Evolutionary conservation across 2,888 invertebrate species (phyloP).

Genomic region (Dione juno): DNA sequence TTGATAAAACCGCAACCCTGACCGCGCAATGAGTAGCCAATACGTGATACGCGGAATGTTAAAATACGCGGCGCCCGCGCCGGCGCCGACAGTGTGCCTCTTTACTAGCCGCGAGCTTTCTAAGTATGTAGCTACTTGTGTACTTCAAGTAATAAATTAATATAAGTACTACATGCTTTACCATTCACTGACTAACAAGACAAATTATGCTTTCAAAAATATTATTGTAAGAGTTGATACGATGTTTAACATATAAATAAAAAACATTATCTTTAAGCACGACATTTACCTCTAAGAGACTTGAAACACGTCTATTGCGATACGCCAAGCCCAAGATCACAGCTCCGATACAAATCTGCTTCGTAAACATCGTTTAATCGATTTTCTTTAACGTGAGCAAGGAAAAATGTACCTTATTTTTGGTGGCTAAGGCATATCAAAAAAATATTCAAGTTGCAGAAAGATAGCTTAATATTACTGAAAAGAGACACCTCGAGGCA

Average conservation of each 20-base stretch:
- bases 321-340: conserved; percentile 59
- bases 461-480: conserved; percentile 46
- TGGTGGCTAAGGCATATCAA: conserved; percentile 45
- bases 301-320: conserved; percentile 42
- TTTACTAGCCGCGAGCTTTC: conserved; percentile 40
- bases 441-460: not conserved
- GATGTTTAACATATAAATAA: not conserved
- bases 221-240: not conserved
- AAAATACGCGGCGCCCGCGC: conserved; percentile 64
- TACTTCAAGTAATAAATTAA: conserved; percentile 3
- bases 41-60: conserved; percentile 63
- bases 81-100: conserved; percentile 44
- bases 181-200: not conserved
- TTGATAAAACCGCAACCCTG: conserved; percentile 46
- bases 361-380: conserved; percentile 67
- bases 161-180: not conserved
- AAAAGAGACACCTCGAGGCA: conserved; percentile 64
- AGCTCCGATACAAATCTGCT: conserved; percentile 66
- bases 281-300: conserved; percentile 35
- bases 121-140: conserved; percentile 36
- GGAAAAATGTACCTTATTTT: conserved; percentile 48
- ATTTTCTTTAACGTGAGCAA: conserved; percentile 52
- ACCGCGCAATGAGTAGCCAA: conserved; percentile 57
- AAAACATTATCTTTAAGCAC: conserved; percentile 30
- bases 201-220: not conserved